phyloP scores from a whole-genome alignment of 2,888 invertebrate genomes.

The Imbricaverruca yamaguchii region DNA sequence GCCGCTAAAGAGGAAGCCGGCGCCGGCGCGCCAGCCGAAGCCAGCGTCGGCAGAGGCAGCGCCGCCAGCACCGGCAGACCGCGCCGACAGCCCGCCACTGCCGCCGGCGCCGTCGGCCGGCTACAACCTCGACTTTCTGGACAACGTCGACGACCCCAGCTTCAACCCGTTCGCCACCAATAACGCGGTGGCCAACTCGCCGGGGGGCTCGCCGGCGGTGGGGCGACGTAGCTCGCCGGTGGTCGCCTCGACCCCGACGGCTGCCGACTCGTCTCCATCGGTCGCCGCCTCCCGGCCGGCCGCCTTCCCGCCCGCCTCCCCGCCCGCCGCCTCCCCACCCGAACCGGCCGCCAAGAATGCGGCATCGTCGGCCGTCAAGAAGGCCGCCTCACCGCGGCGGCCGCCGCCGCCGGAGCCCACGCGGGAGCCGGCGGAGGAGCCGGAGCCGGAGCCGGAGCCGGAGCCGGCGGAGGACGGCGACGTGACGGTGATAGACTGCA shows the following conservation, averaged over 20 bases:
- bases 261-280: too few relatives aligned
- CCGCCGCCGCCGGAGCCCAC: not conserved
- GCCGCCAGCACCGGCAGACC: not conserved
- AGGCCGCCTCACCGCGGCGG: too few relatives aligned
- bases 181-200: conserved; percentile 28
- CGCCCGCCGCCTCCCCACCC: not conserved
- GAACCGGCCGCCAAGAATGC: not conserved
- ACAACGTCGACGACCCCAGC: conserved; percentile 31
- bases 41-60: not conserved
- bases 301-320: too few relatives aligned
- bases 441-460: not conserved
- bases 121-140: conserved; percentile 32
- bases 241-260: not conserved
- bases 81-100: not conserved
- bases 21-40: not conserved
- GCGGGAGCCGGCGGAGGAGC: not conserved
- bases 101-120: conserved; percentile 24
- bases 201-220: conserved; percentile 23
- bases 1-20: not conserved
- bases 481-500: not conserved
- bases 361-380: too few relatives aligned
- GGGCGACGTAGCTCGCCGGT: not conserved
- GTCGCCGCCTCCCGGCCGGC: too few relatives aligned
- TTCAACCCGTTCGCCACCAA: conserved; percentile 32
- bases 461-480: not conserved